Conservation (phyloP, 2,888 invertebrate genomes). For the Drosophila rubida region DNA sequence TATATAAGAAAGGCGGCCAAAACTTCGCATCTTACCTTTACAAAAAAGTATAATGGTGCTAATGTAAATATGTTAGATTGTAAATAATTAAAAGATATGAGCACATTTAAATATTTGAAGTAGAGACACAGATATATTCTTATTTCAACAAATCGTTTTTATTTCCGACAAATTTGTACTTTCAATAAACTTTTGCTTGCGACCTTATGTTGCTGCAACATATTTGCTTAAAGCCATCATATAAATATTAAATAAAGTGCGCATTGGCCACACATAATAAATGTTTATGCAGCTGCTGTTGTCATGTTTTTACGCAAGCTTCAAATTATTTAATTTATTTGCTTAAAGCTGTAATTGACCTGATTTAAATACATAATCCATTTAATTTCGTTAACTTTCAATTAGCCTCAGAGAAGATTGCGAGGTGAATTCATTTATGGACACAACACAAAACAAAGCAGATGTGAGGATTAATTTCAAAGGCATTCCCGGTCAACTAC, state of each 20-base stretch:
- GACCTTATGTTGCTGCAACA: constrained; percentile 2
- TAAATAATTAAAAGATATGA: no score
- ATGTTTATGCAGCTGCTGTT: constrained; percentile 42
- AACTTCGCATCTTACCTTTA: no score
- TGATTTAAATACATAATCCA: constrained; percentile 11
- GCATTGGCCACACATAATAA: constrained; percentile 11
- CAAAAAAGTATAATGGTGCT: no score
- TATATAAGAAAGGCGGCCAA: no score
- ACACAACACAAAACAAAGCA: not conserved
- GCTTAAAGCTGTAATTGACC: not conserved
- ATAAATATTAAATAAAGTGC: constrained; percentile 31
- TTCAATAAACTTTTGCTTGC: not conserved
- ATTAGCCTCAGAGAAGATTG: not conserved
- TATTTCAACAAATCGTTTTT: no score
- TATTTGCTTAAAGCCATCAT: constrained; percentile 22
- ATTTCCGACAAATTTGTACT: constrained; percentile 15
- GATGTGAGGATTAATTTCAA: not conserved
- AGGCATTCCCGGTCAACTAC: not conserved
- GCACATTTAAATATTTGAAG: no score
- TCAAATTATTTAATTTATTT: constrained; percentile 3
- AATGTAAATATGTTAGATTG: no score
- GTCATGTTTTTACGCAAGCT: not conserved
- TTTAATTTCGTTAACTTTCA: not conserved
- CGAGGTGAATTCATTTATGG: no score
- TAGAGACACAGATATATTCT: no score